Evolutionary conservation across 2,888 invertebrate species (phyloP).

Genomic region (Drosophila sordidula): DNA sequence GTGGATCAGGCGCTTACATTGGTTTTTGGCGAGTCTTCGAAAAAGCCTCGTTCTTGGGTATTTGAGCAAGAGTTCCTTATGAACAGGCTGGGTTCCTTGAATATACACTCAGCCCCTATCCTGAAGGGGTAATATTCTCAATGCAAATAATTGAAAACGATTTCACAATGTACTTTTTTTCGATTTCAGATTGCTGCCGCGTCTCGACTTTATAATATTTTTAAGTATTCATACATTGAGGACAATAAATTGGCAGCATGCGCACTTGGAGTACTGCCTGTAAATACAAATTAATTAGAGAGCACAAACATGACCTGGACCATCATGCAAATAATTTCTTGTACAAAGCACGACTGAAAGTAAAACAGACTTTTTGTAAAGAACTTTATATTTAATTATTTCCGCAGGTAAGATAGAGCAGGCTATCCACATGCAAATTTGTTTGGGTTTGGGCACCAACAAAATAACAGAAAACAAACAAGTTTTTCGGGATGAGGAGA

Average conservation of each 20-base stretch:
- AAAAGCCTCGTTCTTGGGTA: conserved; percentile 78
- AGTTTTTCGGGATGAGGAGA: no score
- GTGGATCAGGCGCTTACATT: conserved; percentile 76
- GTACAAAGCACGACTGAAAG: neutral
- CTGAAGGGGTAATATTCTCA: conserved; percentile 68
- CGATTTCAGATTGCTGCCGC: conserved; percentile 67
- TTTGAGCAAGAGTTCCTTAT: conserved; percentile 76
- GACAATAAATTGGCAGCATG: conserved; percentile 78
- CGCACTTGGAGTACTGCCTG: conserved; percentile 81
- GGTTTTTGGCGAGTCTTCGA: conserved; percentile 80
- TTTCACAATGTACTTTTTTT: neutral
- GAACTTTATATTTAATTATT: neutral
- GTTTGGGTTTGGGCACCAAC: no score
- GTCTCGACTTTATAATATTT: conserved; percentile 63
- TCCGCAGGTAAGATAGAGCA: no score
- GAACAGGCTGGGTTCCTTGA: conserved; percentile 65
- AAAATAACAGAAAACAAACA: no score
- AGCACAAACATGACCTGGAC: no score
- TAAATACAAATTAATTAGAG: neutral
- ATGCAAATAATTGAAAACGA: neutral
- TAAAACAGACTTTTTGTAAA: neutral
- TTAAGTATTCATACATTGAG: conserved; percentile 43
- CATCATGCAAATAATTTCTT: no score
- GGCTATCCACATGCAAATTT: no score
- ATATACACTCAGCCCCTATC: conserved; percentile 72